A percentile compares a stretch with the other conserved stretches of the same genome.
Conservation (phyloP, 2,113 vertebrate genomes). For the Mugil cephalus region DNA sequence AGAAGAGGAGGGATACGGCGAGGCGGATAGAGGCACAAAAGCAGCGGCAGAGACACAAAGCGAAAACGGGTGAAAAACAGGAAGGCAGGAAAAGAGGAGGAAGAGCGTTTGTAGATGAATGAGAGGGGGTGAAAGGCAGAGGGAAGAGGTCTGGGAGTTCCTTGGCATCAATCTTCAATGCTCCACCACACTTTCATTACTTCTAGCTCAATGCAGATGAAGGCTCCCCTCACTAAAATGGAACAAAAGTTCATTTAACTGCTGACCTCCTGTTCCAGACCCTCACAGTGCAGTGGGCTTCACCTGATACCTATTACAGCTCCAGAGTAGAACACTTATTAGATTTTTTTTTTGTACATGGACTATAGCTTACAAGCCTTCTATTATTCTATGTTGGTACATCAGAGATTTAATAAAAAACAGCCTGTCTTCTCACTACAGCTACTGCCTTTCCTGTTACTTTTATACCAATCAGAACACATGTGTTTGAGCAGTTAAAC, state of each 20-base stretch:
- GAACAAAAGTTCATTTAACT: slow-evolving; percentile 77
- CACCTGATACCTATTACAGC: slow-evolving; percentile 27
- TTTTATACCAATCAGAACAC: too few species aligned
- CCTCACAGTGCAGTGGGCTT: slow-evolving; percentile 31
- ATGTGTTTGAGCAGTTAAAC: too few species aligned
- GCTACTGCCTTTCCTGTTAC: too few species aligned
- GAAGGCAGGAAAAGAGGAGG: slow-evolving; percentile 12
- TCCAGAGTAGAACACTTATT: slow-evolving; percentile 2
- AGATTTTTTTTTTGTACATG: not conserved
- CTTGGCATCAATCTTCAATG: slow-evolving; percentile 78
- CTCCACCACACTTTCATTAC: slow-evolving; percentile 76
- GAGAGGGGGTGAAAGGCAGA: slow-evolving; percentile 51
- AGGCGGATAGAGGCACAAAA: not conserved
- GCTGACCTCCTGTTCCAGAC: slow-evolving; percentile 79
- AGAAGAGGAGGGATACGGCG: not conserved
- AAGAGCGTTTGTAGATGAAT: slow-evolving; percentile 57
- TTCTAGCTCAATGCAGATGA: slow-evolving; percentile 72
- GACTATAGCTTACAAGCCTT: not conserved
- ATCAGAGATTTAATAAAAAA: too few species aligned
- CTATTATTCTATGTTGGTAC: too few species aligned
- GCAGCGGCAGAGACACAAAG: slow-evolving; percentile 27
- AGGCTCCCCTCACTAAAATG: slow-evolving; percentile 62
- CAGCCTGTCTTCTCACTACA: too few species aligned
- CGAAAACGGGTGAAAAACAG: slow-evolving; percentile 21
- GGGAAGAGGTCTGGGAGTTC: slow-evolving; percentile 67